Evolutionary conservation across 2,797 vertebrate species (phyloP), one percentile per base, ranked within the genome.

Genomic region (Epinephelus malabaricus): DNA sequence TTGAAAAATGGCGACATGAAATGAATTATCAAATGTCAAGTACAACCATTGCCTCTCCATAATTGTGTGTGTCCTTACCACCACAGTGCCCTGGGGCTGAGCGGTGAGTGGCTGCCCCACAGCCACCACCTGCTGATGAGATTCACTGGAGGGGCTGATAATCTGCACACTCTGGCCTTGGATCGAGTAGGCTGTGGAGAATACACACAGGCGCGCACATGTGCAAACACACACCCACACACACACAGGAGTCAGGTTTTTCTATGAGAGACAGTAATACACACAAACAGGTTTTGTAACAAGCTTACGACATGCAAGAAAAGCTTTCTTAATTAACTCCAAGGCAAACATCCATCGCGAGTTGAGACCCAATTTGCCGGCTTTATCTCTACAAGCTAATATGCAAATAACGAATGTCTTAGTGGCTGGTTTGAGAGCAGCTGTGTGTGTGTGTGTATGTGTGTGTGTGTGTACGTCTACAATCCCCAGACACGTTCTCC

Each of bases 31-130:
- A 67, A 82, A 86, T 66, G 58, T 81, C 40, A 65, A 60, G 63
- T 34, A 45, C 8, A 54, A 43, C 43, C 17, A 38, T 5, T 7
- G 69, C 46, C 49, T 68, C 56, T 67, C 66, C 2, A 43, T 65
- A 59, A 74, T 5, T 58, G 18, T 58, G 73, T 61, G 73, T 45
- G 64, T 82, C 34, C 93, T 97, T 95, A 99, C 98, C 98, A 99
- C 98, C 69, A 99, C 98, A n/a, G 98, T 99, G 88, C 98, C 98
- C 90, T 99, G 98, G n/a, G 97, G 97, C 86, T 99, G 98, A 38
- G 97, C 94, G 25, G 96, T 96, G 76, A 99, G 95, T 0, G 98
- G 98, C 43, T 99, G 98, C 45, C 98, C 98, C 54, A 99, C 97
- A 47, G 98, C 98, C 82, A 99, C 98, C 88, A 99, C 98, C 91